A percentile compares a stretch with the other conserved stretches of the same genome.
phyloP scores from a whole-genome alignment of 2,113 vertebrate genomes.

The Alligator sinensis region DNA sequence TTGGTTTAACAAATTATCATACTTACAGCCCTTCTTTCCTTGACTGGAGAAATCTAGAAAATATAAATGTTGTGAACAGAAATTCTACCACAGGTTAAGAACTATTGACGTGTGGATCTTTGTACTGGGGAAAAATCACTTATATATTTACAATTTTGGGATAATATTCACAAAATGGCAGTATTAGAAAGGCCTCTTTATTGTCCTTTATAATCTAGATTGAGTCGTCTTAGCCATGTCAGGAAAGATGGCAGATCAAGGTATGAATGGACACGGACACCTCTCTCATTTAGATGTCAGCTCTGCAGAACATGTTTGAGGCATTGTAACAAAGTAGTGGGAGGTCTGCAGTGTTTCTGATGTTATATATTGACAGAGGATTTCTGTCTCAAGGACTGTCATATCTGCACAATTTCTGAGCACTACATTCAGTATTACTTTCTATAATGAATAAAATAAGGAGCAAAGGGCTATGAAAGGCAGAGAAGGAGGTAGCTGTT shows the following conservation, averaged over 20 bases:
- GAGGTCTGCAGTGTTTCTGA: background rate
- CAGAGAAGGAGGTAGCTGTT: background rate
- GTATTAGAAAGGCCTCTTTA: background rate
- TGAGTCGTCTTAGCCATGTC: background rate
- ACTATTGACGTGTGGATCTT: background rate
- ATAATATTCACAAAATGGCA: background rate
- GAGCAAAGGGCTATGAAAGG: conserved; percentile 15
- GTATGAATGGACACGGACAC: background rate
- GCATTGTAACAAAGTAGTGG: background rate
- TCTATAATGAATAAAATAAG: conserved; percentile 5
- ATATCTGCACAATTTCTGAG: background rate
- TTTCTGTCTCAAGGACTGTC: background rate
- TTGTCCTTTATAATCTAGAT: background rate
- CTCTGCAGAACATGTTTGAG: background rate
- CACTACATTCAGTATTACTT: background rate
- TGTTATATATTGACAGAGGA: background rate
- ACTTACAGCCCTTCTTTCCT: no score
- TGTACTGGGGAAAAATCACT: background rate
- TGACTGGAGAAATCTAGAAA: background rate
- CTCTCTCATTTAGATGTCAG: background rate
- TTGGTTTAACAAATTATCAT: no score
- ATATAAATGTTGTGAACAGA: background rate
- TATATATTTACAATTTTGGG: background rate
- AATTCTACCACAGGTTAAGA: background rate
- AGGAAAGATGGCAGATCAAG: background rate